Evolutionary conservation across 2,888 invertebrate genomes (phyloP), one percentile per base, ranked within the genome.

Genomic region (Ormyrus rosae): DNA sequence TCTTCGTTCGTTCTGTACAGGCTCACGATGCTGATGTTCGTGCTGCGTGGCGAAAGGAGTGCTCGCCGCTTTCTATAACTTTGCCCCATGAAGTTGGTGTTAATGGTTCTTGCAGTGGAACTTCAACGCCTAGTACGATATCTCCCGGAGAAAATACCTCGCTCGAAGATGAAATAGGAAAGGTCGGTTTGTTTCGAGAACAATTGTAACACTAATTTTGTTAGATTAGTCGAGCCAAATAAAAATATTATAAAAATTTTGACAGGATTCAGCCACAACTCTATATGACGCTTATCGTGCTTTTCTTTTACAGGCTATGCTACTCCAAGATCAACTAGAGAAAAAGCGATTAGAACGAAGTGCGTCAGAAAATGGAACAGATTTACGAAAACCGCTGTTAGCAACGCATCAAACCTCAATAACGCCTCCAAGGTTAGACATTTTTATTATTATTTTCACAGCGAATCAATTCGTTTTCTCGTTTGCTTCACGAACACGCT

Each of bases 61-160:
- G 88, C 77, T 90, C 90, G 48, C 89, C 90, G 11, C 83, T 90
- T 45, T 90, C 90, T 67, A 90, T 90, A 82, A 88, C 89, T 50
- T 71, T 90, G 83, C 89, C 89, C 5, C 87, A 87, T 76, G 90
- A 90, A 79, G 77, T 85, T 13, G 81, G 85, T 58, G 82, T 87
- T 68, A 89, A 89, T 81, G 89, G 89, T 56, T 88, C 89, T 45
- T 90, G 87, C 83, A 90, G 91, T 84, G 91, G 91, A 48, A 89
- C 90, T 13, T 91, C 91, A 48, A 92, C 92, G 6, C 92, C 92
- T 3, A 91, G 91, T 78, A 92, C 92, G 58, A 91, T 92, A 81
- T 91, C 91, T 80, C 92, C 92, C 0, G 91, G 91, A 13, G 91
- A 91, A 80, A 90, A 88, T 82, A 87, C 88, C 11, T 88, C 89